Evolutionary conservation across 2,113 vertebrate genomes (phyloP).

Genomic region (Erpornis zantholeuca): DNA sequence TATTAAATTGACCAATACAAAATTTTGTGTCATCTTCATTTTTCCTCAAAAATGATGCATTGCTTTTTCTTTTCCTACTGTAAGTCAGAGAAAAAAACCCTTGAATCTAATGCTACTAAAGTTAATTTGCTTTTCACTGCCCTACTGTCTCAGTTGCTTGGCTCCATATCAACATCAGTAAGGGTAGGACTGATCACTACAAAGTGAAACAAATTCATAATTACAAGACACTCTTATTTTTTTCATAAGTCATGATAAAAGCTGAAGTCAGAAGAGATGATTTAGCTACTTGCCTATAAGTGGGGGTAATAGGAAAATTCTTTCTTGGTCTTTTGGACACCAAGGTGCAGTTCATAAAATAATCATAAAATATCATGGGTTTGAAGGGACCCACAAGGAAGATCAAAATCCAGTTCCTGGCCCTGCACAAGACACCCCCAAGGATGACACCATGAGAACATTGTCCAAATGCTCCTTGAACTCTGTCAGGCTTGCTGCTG

Average conservation of each 20-base stretch:
- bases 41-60: neutral
- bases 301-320: neutral
- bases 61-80: neutral
- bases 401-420: neutral
- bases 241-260: neutral
- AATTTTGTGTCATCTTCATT: neutral
- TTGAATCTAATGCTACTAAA: neutral
- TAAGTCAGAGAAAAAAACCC: neutral
- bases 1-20: neutral
- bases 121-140: neutral
- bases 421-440: neutral
- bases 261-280: neutral
- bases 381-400: neutral
- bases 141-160: neutral
- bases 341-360: neutral
- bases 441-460: neutral
- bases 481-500: neutral
- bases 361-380: neutral
- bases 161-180: neutral
- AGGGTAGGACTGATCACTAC: neutral
- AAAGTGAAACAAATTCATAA: neutral
- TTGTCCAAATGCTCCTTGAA: neutral
- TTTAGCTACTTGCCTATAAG: neutral
- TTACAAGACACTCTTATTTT: neutral
- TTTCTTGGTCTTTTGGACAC: neutral